These are phyloP conservation scores for Paramuricea clavata DNA, from an alignment of 92 coral and sea anemone species.

Conservation along the genomic window DNA sequence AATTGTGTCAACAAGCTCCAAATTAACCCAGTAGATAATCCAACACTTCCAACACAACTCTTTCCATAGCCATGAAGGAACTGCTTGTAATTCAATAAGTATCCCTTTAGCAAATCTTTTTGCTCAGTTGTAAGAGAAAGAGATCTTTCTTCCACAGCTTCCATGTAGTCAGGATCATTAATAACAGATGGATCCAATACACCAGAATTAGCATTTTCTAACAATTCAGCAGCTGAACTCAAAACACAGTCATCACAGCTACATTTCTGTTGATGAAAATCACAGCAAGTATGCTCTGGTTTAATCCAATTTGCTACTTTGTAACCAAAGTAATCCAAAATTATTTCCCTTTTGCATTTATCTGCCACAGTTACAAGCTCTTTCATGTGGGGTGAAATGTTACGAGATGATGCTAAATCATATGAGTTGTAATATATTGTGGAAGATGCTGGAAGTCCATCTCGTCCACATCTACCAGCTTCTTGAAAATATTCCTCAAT, in stretches of 20 bases:
- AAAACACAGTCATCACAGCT: slow-evolving; percentile 63
- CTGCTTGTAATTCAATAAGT: slow-evolving; percentile 58
- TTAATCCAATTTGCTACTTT: slow-evolving; percentile 12
- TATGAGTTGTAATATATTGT: slow-evolving; percentile 57
- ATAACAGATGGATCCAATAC: background rate
- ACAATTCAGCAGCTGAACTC: background rate
- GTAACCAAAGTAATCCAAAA: slow-evolving; percentile 58
- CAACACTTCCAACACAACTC: slow-evolving; percentile 69
- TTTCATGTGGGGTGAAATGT: slow-evolving; percentile 38
- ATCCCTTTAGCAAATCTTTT: slow-evolving; percentile 35
- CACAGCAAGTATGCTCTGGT: slow-evolving; percentile 69
- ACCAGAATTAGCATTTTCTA: background rate
- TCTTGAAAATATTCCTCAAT: slow-evolving; percentile 74
- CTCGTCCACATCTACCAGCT: slow-evolving; percentile 75
- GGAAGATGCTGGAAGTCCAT: slow-evolving; percentile 70
- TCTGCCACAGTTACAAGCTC: slow-evolving; percentile 40
- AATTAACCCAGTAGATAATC: slow-evolving; percentile 65
- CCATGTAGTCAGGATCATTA: slow-evolving; percentile 8
- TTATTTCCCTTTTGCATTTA: slow-evolving; percentile 60
- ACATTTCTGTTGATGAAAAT: slow-evolving; percentile 56
- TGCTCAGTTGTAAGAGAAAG: slow-evolving; percentile 2
- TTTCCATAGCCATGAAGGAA: slow-evolving; percentile 73
- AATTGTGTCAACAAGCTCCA: slow-evolving; percentile 55
- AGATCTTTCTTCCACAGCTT: background rate
- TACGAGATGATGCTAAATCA: slow-evolving; percentile 58